Evolutionary conservation across 2,113 vertebrate genomes (phyloP).

Genomic region (Dicentrarchus labrax): DNA sequence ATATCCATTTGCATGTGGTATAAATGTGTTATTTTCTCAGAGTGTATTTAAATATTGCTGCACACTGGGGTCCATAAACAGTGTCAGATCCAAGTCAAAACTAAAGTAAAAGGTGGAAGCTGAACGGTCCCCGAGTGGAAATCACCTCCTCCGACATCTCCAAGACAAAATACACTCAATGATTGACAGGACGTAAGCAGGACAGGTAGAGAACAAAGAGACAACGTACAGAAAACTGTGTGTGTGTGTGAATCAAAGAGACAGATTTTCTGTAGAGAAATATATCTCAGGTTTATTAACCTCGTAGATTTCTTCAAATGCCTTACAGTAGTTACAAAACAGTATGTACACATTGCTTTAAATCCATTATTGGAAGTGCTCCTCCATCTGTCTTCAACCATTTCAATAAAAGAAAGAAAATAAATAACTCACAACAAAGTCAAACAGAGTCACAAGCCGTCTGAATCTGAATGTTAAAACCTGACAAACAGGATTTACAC

Average conservation of each 20-base stretch:
- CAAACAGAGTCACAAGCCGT: conserved; percentile 1
- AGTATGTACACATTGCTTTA: conserved; percentile 76
- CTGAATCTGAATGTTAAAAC: neutral
- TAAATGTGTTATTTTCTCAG: too few relatives aligned
- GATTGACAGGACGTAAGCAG: too few relatives aligned
- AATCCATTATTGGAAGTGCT: conserved; percentile 51
- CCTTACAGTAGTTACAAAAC: conserved; percentile 76
- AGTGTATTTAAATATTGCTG: too few relatives aligned
- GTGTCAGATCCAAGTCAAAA: too few relatives aligned
- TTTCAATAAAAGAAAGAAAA: conserved; percentile 41
- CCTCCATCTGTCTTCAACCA: conserved; percentile 40
- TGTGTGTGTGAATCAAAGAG: neutral
- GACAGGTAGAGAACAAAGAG: too few relatives aligned
- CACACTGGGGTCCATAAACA: too few relatives aligned
- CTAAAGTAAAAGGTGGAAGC: too few relatives aligned
- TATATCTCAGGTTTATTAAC: conserved; percentile 81
- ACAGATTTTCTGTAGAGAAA: conserved; percentile 79
- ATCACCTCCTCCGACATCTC: too few relatives aligned
- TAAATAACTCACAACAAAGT: neutral
- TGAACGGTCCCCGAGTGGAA: too few relatives aligned
- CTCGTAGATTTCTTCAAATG: conserved; percentile 58
- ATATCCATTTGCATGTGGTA: too few relatives aligned
- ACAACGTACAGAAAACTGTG: neutral
- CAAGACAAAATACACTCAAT: too few relatives aligned
- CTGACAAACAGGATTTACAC: neutral